These are phyloP conservation scores for Phodopus roborovskii DNA, from an alignment of 2,113 vertebrate genomes.

Conservation along the genomic window DNA sequence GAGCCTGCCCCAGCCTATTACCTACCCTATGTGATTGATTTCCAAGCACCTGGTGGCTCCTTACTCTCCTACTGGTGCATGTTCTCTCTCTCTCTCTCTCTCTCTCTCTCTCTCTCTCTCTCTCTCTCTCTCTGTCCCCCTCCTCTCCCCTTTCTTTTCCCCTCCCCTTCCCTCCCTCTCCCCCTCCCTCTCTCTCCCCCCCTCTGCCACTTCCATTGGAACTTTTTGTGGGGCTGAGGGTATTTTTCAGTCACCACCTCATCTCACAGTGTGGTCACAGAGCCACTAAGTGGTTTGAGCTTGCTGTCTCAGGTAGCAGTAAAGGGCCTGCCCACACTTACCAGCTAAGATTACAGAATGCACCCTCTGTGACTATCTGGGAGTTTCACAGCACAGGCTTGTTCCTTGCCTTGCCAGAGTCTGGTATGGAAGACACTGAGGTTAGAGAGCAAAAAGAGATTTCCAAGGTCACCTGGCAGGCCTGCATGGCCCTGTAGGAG, in stretches of 20 bases:
- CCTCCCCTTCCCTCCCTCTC: too few species aligned
- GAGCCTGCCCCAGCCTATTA: conserved; percentile 8
- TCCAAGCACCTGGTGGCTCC: conserved; percentile 14
- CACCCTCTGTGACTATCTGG: fast-evolving
- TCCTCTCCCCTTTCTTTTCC: neutral
- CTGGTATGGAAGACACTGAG: fast-evolving
- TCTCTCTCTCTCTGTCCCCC: neutral
- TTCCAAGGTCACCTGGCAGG: fast-evolving
- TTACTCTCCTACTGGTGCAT: conserved; percentile 24
- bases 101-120: neutral
- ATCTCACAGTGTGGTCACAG: fast-evolving
- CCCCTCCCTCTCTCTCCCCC: neutral
- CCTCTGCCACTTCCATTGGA: neutral
- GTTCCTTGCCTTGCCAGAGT: fast-evolving
- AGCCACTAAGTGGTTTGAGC: fast-evolving
- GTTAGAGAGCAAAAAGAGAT: fast-evolving
- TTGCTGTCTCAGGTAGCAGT: fast-evolving
- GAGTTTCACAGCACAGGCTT: fast-evolving
- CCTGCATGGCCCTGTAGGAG: fast-evolving
- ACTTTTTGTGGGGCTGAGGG: neutral
- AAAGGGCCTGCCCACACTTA: fast-evolving
- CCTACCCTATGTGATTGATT: conserved; percentile 70
- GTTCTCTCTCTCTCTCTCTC: neutral
- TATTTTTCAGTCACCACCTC: neutral
- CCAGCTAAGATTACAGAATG: fast-evolving